Evolutionary conservation across 2,113 vertebrate species (phyloP).

Genomic region (Neodon shergylaensis): DNA sequence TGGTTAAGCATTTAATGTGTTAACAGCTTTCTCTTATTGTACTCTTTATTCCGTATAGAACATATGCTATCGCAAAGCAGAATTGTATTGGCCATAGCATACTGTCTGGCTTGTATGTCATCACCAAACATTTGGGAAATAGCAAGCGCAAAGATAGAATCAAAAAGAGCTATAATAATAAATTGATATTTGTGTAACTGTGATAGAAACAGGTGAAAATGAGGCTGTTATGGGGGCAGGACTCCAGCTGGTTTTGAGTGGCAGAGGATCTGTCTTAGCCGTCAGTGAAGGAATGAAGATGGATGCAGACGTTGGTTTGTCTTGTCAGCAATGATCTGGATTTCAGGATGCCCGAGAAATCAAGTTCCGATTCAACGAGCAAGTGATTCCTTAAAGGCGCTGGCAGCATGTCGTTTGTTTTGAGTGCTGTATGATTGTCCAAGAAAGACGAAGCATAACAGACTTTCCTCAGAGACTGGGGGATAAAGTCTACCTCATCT

Average conservation of each 20-base stretch:
- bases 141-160: neutral
- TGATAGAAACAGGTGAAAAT: neutral
- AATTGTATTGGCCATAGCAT: neutral
- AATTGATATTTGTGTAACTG: neutral
- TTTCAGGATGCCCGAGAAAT: neutral
- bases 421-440: neutral
- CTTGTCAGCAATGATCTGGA: neutral
- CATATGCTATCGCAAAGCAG: neutral
- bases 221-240: neutral
- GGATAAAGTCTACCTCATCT: neutral
- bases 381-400: neutral
- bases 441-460: neutral
- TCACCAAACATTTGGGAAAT: neutral
- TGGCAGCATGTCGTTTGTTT: neutral
- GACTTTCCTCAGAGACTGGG: neutral
- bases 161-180: neutral
- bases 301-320: neutral
- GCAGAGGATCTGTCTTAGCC: neutral
- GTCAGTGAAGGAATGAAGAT: neutral
- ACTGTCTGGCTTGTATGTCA: neutral
- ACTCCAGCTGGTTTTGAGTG: neutral
- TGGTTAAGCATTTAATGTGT: constrained; percentile 14
- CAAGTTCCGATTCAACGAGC: neutral
- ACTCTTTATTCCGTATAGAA: neutral
- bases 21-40: neutral